These are phyloP conservation scores for Meriones unguiculatus DNA, from an alignment of 2,113 vertebrate species.

Conservation along the genomic window DNA sequence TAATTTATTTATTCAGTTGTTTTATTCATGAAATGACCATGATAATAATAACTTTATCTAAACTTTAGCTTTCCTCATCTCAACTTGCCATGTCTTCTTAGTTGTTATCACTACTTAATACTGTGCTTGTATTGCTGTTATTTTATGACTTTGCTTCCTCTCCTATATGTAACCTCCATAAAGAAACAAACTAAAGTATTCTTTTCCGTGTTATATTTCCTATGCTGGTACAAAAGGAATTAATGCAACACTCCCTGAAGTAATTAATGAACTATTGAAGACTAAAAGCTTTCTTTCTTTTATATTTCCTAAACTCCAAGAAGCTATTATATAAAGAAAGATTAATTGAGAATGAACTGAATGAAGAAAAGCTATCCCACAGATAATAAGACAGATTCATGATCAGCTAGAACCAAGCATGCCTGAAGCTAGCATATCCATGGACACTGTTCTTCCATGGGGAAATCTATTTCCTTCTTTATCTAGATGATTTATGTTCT, in stretches of 20 bases:
- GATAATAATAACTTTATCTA: neutral
- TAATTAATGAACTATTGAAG: neutral
- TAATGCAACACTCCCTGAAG: constrained; percentile 10
- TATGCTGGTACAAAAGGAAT: neutral
- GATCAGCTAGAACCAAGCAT: neutral
- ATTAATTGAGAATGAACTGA: neutral
- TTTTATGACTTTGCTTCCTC: neutral
- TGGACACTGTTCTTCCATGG: neutral
- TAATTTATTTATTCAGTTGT: no score
- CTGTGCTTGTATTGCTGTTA: neutral
- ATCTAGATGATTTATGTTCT: constrained; percentile 8
- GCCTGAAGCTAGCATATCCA: neutral
- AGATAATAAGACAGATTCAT: neutral
- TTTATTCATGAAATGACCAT: neutral
- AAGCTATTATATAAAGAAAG: neutral
- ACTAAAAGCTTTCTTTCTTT: neutral
- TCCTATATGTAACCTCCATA: neutral
- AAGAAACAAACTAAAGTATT: neutral
- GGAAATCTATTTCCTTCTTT: neutral
- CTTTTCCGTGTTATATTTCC: neutral
- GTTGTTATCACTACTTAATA: neutral
- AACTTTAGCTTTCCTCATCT: neutral
- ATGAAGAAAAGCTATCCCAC: neutral
- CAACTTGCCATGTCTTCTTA: neutral
- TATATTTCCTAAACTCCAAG: neutral